phyloP scores from a whole-genome alignment of 2,888 invertebrate genomes.

The Euproctis similis region DNA sequence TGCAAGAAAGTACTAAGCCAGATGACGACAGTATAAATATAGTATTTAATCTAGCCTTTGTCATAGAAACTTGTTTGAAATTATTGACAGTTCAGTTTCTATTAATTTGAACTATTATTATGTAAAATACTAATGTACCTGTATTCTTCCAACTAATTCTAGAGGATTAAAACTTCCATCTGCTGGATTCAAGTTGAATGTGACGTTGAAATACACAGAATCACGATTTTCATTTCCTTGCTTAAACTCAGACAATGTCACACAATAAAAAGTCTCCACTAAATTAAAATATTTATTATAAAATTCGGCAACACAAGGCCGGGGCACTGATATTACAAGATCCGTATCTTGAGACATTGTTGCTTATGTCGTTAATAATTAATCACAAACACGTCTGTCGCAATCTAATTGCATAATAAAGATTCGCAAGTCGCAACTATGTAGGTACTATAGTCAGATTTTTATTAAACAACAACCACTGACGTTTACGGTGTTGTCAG shows the following conservation, averaged over 20 bases:
- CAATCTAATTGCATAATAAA: too few relatives aligned
- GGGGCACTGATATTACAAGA: slow-evolving; percentile 59
- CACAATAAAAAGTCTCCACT: slow-evolving; percentile 71
- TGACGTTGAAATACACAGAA: slow-evolving; percentile 60
- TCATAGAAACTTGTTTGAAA: slow-evolving; percentile 9
- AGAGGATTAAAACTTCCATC: slow-evolving; percentile 58
- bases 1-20: too few relatives aligned
- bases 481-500: too few relatives aligned
- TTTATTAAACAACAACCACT: too few relatives aligned
- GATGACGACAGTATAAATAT: slow-evolving; percentile 18
- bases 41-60: slow-evolving; percentile 28
- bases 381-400: slow-evolving; percentile 34
- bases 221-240: slow-evolving; percentile 48
- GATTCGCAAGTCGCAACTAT: too few relatives aligned
- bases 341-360: slow-evolving; percentile 66
- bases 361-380: slow-evolving; percentile 30
- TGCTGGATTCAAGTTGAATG: slow-evolving; percentile 58
- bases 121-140: slow-evolving; percentile 34
- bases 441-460: too few relatives aligned
- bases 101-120: background rate
- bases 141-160: slow-evolving; percentile 58
- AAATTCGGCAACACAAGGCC: slow-evolving; percentile 58
- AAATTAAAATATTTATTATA: slow-evolving; percentile 64
- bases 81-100: background rate
- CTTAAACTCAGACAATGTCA: slow-evolving; percentile 56